These are phyloP conservation scores for Momotus momota DNA, from an alignment of 2,797 vertebrate species.

Conservation along the genomic window DNA sequence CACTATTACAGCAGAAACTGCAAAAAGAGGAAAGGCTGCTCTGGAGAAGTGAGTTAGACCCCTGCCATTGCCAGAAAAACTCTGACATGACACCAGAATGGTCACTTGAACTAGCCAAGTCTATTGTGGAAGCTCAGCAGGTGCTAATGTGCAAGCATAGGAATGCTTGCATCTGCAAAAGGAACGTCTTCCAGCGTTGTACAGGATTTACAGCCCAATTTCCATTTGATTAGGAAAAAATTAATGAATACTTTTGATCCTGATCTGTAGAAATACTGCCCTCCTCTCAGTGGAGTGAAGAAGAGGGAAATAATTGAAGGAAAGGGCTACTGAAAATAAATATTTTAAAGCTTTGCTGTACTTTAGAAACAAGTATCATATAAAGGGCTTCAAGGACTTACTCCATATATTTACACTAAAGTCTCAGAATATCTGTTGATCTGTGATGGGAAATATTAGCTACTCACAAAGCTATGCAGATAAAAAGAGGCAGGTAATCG, in stretches of 20 bases:
- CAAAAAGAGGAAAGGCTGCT: background rate
- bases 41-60: background rate
- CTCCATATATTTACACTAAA: background rate
- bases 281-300: background rate
- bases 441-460: background rate
- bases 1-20: background rate
- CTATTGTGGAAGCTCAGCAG: background rate
- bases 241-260: background rate
- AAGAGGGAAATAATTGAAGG: background rate
- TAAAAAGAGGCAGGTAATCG: background rate
- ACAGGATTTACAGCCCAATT: background rate
- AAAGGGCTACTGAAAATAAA: background rate
- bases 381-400: background rate
- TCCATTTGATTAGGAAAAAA: background rate
- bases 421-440: background rate
- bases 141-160: background rate
- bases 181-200: fast-evolving
- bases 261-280: background rate
- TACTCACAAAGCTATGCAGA: background rate
- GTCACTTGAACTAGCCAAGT: background rate
- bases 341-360: background rate
- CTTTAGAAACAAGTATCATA: background rate
- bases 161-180: background rate
- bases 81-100: background rate
- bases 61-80: background rate